A percentile compares a stretch with the other conserved stretches of the same genome.
Evolutionary conservation across 2,113 vertebrate genomes (phyloP).

Genomic region (Phrynocephalus versicolor): DNA sequence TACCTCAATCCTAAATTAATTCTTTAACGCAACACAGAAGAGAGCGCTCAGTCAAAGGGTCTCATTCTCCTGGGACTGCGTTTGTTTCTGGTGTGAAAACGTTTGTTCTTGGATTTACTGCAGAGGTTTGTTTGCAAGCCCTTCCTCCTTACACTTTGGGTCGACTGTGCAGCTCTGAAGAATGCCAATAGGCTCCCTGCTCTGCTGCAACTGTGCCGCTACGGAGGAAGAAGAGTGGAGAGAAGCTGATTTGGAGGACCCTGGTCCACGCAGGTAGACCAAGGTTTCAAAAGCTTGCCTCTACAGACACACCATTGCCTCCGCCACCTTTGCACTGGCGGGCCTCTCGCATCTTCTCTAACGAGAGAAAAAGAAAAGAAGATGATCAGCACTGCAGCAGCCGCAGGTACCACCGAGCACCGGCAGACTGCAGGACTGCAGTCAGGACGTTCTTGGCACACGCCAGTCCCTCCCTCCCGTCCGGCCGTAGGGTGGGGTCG

Average conservation of each 20-base stretch:
- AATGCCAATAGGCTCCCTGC: neutral
- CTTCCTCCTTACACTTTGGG: neutral
- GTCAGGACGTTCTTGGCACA: slow-evolving; percentile 13
- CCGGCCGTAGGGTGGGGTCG: slow-evolving; percentile 20
- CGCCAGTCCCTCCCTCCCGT: neutral
- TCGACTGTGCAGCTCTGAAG: neutral
- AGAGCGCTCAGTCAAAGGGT: too few species aligned
- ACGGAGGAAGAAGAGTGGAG: neutral
- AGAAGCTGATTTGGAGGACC: neutral
- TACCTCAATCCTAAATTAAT: slow-evolving; percentile 41
- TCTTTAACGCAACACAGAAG: slow-evolving; percentile 17
- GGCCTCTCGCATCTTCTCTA: slow-evolving; percentile 47
- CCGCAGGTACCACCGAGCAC: slow-evolving; percentile 38
- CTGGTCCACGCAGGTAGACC: slow-evolving; percentile 4
- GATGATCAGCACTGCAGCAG: neutral
- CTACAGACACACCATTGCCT: neutral
- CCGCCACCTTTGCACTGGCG: neutral
- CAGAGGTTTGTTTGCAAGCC: neutral
- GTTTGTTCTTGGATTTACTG: neutral
- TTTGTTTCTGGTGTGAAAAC: neutral
- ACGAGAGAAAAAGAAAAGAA: neutral
- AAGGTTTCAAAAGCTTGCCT: neutral
- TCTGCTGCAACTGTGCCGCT: rapidly evolving
- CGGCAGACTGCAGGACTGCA: slow-evolving; percentile 36
- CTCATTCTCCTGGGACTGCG: too few species aligned